Conservation (phyloP, 92 coral and sea anemone genomes). For the Chrysogorgia sp. region DNA sequence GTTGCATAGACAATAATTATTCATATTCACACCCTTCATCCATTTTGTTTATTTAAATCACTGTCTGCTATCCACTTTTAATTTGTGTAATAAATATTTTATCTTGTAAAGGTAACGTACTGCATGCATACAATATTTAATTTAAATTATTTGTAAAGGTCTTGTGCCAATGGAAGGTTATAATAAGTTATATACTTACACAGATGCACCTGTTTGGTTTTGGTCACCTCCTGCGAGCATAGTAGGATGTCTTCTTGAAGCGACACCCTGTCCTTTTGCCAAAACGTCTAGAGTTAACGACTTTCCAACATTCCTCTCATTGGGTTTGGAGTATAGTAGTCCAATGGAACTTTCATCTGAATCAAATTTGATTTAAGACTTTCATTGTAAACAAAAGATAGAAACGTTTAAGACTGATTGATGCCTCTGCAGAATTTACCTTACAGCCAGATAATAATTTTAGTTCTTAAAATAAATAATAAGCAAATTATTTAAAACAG, state of each 20-base stretch:
- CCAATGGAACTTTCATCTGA: conserved; percentile 29
- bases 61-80: too few species aligned
- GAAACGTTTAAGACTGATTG: neutral
- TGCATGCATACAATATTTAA: too few species aligned
- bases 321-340: conserved; percentile 18
- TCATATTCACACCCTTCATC: too few species aligned
- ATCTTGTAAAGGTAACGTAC: too few species aligned
- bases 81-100: too few species aligned
- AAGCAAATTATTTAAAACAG: too few species aligned
- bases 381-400: conserved; percentile 17
- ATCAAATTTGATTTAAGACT: neutral
- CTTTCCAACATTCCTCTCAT: conserved; percentile 62
- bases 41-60: too few species aligned
- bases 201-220: conserved; percentile 55
- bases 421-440: neutral
- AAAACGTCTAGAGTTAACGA: conserved; percentile 53
- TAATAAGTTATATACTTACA: conserved; percentile 54
- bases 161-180: too few species aligned
- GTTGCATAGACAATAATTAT: too few species aligned
- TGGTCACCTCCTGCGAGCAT: conserved; percentile 65
- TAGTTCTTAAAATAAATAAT: too few species aligned
- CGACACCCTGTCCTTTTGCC: conserved; percentile 59
- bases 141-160: too few species aligned
- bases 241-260: conserved; percentile 48
- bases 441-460: too few species aligned